Conservation (phyloP, 1,140 invertebrate genomes). For the Probaryconus sp. region DNA sequence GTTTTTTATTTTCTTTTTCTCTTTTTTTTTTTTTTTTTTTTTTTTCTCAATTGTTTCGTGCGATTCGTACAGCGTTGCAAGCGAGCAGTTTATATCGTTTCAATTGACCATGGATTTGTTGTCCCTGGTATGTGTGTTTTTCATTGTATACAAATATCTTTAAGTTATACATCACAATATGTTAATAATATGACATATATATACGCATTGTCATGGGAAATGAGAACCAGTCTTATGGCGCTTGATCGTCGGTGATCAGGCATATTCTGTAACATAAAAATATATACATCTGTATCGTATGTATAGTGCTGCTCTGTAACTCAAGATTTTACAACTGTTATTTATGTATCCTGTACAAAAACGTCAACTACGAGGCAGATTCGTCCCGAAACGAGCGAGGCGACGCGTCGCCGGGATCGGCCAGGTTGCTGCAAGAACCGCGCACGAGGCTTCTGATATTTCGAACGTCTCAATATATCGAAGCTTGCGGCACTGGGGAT, state of each 20-base stretch:
- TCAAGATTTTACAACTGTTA: conserved; percentile 77
- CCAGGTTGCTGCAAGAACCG: conserved; percentile 1
- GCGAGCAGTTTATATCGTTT: conserved; percentile 71
- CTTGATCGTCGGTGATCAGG: conserved; percentile 70
- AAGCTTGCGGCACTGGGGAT: conserved; percentile 8
- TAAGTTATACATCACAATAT: conserved; percentile 77
- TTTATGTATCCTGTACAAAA: conserved; percentile 78
- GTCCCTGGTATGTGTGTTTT: conserved; percentile 70
- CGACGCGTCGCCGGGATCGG: conserved; percentile 3
- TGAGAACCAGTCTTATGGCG: conserved; percentile 79
- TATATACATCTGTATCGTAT: conserved; percentile 80
- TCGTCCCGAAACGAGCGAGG: conserved; percentile 49
- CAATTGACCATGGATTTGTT: conserved; percentile 69
- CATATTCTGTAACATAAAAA: conserved; percentile 80
- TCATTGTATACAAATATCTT: conserved; percentile 78
- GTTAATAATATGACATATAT: conserved; percentile 76
- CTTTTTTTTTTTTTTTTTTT: conserved; percentile 6
- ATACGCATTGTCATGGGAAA: conserved; percentile 78
- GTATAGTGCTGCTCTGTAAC: conserved; percentile 80
- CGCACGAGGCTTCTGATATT: conserved; percentile 8
- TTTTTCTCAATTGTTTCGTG: conserved; percentile 8
- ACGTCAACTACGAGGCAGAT: conserved; percentile 73
- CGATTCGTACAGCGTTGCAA: conserved; percentile 63
- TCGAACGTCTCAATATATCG: not conserved
- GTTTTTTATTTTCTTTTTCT: conserved; percentile 1